phyloP scores from a whole-genome alignment of 1,140 invertebrate genomes.

The Augochlora pura region DNA sequence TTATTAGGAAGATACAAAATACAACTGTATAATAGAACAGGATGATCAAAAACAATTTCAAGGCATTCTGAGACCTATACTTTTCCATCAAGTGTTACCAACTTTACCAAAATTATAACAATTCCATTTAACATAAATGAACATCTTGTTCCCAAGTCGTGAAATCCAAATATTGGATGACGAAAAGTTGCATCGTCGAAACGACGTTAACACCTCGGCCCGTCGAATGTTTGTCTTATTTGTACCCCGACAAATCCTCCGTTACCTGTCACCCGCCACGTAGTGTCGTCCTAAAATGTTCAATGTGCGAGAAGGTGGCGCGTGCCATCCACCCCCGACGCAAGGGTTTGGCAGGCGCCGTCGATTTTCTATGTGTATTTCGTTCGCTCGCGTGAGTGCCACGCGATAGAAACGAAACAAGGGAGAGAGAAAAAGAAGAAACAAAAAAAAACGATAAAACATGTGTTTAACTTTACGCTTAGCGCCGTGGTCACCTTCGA shows the following conservation, averaged over 20 bases:
- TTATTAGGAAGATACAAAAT: no score
- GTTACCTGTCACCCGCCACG: slow-evolving; percentile 36
- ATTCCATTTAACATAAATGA: no score
- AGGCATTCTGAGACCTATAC: no score
- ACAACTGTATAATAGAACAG: no score
- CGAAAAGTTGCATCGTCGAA: no score
- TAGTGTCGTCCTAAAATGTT: slow-evolving; percentile 32
- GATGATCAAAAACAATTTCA: no score
- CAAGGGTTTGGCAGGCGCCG: background rate
- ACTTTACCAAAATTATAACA: no score
- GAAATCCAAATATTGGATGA: no score
- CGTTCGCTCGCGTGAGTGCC: slow-evolving; percentile 46
- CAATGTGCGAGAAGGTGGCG: background rate
- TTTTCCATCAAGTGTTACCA: no score
- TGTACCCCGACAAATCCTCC: slow-evolving; percentile 38
- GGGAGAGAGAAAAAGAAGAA: slow-evolving; percentile 64
- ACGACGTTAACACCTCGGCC: no score
- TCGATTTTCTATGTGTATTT: slow-evolving; percentile 50
- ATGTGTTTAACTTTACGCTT: slow-evolving; percentile 64
- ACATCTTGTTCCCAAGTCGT: no score
- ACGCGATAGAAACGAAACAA: slow-evolving; percentile 49
- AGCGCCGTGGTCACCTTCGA: slow-evolving; percentile 52
- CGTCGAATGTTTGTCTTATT: slow-evolving; percentile 38
- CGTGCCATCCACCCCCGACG: background rate
- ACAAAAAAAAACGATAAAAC: slow-evolving; percentile 34